phyloP scores from a whole-genome alignment of 1,140 invertebrate species.

The Aphelenchoides fujianensis region DNA sequence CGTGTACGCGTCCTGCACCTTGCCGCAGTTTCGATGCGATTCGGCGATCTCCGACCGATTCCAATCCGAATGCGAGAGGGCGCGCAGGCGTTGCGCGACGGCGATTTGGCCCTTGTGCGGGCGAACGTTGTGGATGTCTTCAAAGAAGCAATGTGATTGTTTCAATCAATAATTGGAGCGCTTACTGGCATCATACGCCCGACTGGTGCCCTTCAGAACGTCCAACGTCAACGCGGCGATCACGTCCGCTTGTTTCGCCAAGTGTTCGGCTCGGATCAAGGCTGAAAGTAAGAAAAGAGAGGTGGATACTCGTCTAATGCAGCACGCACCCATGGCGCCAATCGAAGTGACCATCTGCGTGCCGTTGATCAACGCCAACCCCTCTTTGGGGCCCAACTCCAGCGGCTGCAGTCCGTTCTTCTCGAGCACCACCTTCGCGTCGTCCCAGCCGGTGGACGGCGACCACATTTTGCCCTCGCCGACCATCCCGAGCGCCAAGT shows the following conservation, averaged over 20 bases:
- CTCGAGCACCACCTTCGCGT: conserved; percentile 69
- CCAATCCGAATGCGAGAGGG: conserved; percentile 71
- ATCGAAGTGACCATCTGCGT: conserved; percentile 74
- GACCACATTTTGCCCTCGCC: conserved; percentile 77
- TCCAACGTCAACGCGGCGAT: conserved; percentile 73
- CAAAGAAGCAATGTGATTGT: conserved; percentile 31
- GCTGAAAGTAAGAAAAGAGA: conserved; percentile 62
- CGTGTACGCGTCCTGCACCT: conserved; percentile 76
- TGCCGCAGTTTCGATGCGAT: conserved; percentile 71
- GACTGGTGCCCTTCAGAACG: conserved; percentile 73
- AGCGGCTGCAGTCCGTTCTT: conserved; percentile 69
- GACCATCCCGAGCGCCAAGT: conserved; percentile 69
- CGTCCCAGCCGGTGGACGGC: conserved; percentile 71
- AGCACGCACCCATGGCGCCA: conserved; percentile 68
- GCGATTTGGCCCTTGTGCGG: conserved; percentile 72
- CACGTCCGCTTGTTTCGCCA: conserved; percentile 72
- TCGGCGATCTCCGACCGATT: conserved; percentile 72
- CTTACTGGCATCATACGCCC: conserved; percentile 72
- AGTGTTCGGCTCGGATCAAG: conserved; percentile 69
- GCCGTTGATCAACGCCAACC: conserved; percentile 74
- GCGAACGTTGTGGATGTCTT: conserved; percentile 71
- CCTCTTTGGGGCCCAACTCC: conserved; percentile 71
- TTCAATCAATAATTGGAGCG: conserved; percentile 63
- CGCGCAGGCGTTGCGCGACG: conserved; percentile 69
- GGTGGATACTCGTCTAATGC: neutral